Evolutionary conservation across 2,797 vertebrate genomes (phyloP), one percentile per base, ranked within the genome.

Genomic region (Ficedula albicollis): DNA sequence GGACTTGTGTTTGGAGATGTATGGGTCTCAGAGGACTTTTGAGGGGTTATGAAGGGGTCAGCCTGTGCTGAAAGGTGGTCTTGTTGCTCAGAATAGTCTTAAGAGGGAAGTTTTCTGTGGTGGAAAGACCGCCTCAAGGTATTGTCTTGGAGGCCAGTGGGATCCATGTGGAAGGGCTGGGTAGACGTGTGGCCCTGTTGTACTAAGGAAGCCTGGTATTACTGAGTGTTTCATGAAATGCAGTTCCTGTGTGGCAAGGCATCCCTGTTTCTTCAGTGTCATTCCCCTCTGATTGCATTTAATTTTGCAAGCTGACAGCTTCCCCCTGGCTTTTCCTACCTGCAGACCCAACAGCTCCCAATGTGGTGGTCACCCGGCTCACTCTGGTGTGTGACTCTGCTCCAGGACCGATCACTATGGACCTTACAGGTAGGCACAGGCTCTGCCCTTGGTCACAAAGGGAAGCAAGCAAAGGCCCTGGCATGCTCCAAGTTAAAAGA

Each of bases 391-490:
- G 98, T 94, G 96, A 97, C 7, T 97, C 75, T 69, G 98, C 98
- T 20, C 98, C 98, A 22, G 98, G 97, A 92, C 98, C 98, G 0
- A 98, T 98, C 90, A 98, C 98, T 85, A 98, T 98, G 98, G 98
- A 98, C 81, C 98, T 98, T 69, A 98, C 98, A 62, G 98, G 98
- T 98, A 97, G 67, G 98, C 89, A 70, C 43, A 62, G 60, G 52
- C 32, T 68, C 77, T 72, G 38, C 46, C 41, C 38, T 54, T 95
- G 34, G 14, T 27, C 63, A n/a, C 3, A 4, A 54, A 87, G n/a
- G 17, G 32, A 26, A 88, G 3, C 16, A 54, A 78, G 10, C 36
- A 73, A 88, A 77, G n/a, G 19, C 36, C 16, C 36, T 55, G 46
- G 30, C 12, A 32, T 22, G 25, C 64, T 88, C 84, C 30, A 81